Percentiles rank a stretch among this genome's conserved stretches.
phyloP scores from a whole-genome alignment of 2,113 vertebrate species.

The Apodemus speciosus region DNA sequence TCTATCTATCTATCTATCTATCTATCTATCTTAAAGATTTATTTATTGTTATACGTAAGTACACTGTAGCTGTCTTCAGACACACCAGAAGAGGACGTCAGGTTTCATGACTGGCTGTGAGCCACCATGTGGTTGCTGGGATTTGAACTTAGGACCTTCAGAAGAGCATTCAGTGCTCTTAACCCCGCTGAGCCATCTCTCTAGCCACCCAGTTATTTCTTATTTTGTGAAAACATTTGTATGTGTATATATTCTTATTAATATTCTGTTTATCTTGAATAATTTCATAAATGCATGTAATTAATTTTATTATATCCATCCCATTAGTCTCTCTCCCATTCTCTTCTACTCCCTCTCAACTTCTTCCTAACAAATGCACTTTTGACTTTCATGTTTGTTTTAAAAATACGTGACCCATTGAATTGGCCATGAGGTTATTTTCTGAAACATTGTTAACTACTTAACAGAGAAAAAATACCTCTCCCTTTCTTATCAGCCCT shows the following conservation, averaged over 20 bases:
- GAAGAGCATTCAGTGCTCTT: no score
- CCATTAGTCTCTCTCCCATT: neutral
- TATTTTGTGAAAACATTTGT: constrained; percentile 54
- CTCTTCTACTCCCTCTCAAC: neutral
- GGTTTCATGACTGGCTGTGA: no score
- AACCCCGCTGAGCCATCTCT: no score
- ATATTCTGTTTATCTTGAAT: neutral
- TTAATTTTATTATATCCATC: neutral
- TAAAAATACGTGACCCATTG: neutral
- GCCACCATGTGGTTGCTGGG: no score
- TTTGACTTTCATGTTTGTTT: neutral
- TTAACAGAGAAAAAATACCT: neutral
- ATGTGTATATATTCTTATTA: neutral
- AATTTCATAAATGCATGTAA: neutral
- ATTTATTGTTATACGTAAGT: no score
- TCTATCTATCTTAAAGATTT: no score
- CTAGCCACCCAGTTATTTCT: neutral
- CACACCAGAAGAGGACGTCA: no score
- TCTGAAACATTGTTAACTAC: neutral
- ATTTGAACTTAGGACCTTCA: no score
- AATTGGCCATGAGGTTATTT: neutral
- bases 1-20: no score
- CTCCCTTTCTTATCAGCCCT: neutral
- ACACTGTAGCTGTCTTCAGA: no score
- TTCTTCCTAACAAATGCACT: neutral